These are phyloP conservation scores for Cephalopterus ornatus DNA, from an alignment of 2,113 vertebrate species.

Conservation along the genomic window DNA sequence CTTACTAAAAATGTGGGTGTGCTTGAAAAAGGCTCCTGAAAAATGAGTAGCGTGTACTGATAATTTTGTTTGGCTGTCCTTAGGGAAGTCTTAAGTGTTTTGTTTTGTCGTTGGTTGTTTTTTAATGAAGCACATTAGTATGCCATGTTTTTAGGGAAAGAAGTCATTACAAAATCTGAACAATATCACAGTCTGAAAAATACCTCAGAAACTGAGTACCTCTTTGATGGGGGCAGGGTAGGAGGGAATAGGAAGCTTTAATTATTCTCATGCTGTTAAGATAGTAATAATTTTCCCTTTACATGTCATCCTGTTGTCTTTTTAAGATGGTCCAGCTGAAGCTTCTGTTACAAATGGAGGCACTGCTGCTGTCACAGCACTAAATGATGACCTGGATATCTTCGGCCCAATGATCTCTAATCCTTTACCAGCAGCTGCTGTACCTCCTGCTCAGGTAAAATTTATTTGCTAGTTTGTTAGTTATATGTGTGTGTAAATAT, in stretches of 20 bases:
- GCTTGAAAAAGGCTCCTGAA: background rate
- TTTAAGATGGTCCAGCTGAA: conserved; percentile 84
- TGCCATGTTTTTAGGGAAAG: background rate
- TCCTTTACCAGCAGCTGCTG: conserved; percentile 82
- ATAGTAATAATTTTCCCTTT: background rate
- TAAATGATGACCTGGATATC: conserved; percentile 91
- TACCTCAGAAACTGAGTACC: background rate
- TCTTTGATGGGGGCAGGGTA: background rate
- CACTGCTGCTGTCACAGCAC: conserved; percentile 61
- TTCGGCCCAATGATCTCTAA: conserved; percentile 99
- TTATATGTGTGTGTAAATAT: background rate
- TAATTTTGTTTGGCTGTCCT: background rate
- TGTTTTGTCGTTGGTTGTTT: background rate
- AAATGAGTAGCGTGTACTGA: background rate
- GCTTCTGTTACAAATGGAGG: conserved; percentile 76
- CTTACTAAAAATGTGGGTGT: background rate
- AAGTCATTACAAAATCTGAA: background rate
- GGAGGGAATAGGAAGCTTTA: background rate
- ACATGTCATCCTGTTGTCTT: background rate
- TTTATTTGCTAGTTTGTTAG: background rate
- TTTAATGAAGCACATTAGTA: background rate
- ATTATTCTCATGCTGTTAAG: background rate
- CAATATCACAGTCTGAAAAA: background rate
- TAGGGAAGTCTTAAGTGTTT: background rate
- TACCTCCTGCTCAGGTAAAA: conserved; percentile 74